Base-by-base conservation (phyloP, 2,797 vertebrate genomes). In the Acanthornis magna region DNA sequence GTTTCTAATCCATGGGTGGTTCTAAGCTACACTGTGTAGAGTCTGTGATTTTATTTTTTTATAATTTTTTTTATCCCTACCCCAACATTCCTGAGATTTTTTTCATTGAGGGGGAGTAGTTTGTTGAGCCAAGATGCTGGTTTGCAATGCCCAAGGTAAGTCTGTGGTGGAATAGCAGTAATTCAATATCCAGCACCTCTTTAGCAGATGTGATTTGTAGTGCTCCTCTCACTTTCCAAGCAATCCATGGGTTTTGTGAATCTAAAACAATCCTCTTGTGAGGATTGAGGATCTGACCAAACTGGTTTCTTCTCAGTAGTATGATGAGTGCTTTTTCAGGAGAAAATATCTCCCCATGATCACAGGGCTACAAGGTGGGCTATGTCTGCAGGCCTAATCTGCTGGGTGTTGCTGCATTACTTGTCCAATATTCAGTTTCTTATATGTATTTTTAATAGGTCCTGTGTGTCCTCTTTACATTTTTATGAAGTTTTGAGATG, bases 1-100 rank as follows among this genome's bases (percentile, higher is more conserved):
- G 23, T 50, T 75, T 90, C 27, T 68, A 18, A 78, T 51, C 19
- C 17, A 7, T 60, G 12, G 8, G 1, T 66, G 13, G 29, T 83
- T 88, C 70, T 88, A 54, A 70, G 38, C 14, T 43, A n/a, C 6
- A 8, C 11, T 78, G 5, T 34, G 23, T 7, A 11, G 9, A 81
- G 20, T 27, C 10, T 63, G 25, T 50, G 32, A 16, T 55, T 47
- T 43, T 16, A 15, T 29, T 50, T 70, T n/a, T n/a, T 29, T 2
- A 3, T 5, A 1, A 3, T 25, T 12, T n/a, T 51, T 55, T 62
- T 66, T 16, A 38, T 4, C 5, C 8, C 1, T 8, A 7, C 5
- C 11, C 2, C 1, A 16, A 6, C 2, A 42, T 43, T 83, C 26
- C 27, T 61, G 50, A 62, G 16, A 6, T 7, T 29, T 79, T 51